Evolutionary conservation across 2,888 invertebrate genomes (phyloP).

Genomic region (Slavum lentiscoides): DNA sequence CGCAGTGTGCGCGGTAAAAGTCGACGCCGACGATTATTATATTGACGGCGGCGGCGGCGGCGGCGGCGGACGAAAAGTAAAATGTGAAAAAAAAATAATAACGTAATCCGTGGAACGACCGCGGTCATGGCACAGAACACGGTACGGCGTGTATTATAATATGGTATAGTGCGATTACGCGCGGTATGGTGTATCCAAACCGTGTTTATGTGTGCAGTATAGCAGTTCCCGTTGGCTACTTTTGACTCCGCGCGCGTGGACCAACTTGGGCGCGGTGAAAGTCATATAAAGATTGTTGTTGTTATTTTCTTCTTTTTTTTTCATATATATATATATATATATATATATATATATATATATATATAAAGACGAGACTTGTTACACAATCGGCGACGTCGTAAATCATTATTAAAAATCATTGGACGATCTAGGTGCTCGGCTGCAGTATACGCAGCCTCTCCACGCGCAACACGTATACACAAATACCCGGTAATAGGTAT

Average conservation of each 20-base stretch:
- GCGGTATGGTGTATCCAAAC: not conserved
- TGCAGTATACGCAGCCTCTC: not conserved
- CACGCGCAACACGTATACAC: not conserved
- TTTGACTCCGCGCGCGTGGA: not conserved
- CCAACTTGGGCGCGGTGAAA: constrained; percentile 39
- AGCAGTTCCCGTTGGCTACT: constrained; percentile 49
- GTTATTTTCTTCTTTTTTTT: constrained; percentile 37
- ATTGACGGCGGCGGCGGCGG: no score
- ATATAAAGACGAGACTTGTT: constrained; percentile 21
- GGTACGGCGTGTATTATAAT: not conserved
- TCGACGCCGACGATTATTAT: no score
- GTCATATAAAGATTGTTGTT: constrained; percentile 22
- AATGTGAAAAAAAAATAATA: no score
- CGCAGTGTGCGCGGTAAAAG: no score
- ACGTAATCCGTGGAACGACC: not conserved
- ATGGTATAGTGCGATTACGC: not conserved
- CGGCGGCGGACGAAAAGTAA: no score
- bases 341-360: not conserved
- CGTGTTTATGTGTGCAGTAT: not conserved
- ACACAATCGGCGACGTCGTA: constrained; percentile 36
- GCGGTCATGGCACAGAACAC: not conserved
- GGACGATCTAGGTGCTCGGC: constrained; percentile 1
- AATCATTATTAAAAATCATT: constrained; percentile 40
- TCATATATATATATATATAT: not conserved
- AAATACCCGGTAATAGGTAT: no score